These are phyloP conservation scores for Rhagoletis zephyria DNA, from an alignment of 1,140 invertebrate species.

Conservation along the genomic window DNA sequence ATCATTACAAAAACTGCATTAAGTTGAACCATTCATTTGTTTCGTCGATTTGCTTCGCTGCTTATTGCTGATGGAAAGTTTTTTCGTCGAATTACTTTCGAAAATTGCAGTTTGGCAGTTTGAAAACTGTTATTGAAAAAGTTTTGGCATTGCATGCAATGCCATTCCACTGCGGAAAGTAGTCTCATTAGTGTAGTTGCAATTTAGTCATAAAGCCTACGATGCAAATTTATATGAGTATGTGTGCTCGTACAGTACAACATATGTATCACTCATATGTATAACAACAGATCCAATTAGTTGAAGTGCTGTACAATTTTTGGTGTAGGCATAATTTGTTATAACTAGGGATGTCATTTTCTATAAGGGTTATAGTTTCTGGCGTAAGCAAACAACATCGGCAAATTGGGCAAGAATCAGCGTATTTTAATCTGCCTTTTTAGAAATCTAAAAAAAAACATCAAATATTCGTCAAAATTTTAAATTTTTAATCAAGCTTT, in stretches of 20 bases:
- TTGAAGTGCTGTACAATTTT: not conserved
- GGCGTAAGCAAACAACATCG: no score
- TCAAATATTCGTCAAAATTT: no score
- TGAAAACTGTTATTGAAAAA: conserved; percentile 43
- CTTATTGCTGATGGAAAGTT: conserved; percentile 8
- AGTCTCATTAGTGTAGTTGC: not conserved
- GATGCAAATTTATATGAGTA: not conserved
- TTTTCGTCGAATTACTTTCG: conserved; percentile 1
- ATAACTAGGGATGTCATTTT: no score
- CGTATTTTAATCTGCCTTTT: no score
- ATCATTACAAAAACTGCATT: not conserved
- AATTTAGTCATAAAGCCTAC: not conserved
- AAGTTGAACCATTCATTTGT: not conserved
- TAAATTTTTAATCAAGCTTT: no score
- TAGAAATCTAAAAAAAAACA: no score
- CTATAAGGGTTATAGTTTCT: no score
- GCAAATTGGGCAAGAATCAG: no score
- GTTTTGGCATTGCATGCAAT: conserved; percentile 30
- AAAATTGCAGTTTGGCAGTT: conserved; percentile 44
- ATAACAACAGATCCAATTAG: not conserved
- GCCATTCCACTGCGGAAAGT: not conserved
- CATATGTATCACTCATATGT: not conserved
- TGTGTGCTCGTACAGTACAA: not conserved
- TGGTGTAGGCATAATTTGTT: no score
- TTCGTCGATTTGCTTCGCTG: not conserved